Base-by-base conservation (phyloP, 1,140 invertebrate species). In the Acarapis woodi region DNA sequence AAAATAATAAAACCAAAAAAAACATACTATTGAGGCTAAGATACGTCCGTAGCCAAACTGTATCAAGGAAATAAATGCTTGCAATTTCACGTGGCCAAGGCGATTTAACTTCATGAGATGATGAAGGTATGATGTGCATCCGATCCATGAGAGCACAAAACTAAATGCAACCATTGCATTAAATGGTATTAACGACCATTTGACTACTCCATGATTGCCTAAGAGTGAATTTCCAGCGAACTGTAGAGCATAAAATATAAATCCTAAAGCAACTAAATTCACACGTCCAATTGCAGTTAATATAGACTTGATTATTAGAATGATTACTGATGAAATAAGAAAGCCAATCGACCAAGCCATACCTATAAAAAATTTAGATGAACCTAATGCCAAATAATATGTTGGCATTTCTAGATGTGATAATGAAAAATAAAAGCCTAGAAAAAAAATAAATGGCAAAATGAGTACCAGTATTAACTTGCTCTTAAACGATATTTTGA, bases 171-270 rank as follows among this genome's bases (percentile, higher is more conserved):
- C 42, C 47, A 48, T 48, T 9, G 40, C 14, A 15, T 48, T 42
- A 28, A 48, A 48, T 22, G 47, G 47, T 16, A 48, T 26, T 3
- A 45, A 32, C 33, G 44, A 41, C 46, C 44, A 48, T 12, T 20
- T 20, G n/a, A n/a, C n/a, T n/a, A n/a, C n/a, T n/a, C n/a, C n/a
- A 1, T 39, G 39, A 3, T 37, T 32, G 5, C 24, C 26, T 2
- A 48, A 31, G 31, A 42, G 46, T 1, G 47, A 48, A 9, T 43
- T 43, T 6, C 47, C 47, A 32, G 40, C 39, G 31, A 38, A 42
- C 28, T 43, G 24, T 8, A 47, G 41, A 5, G 41, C 37, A 35
- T 48, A 48, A 21, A 48, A 48, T 3, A 46, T 22, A 29, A 48
- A 48, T 2, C 39, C 44, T 12, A 48, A 43, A 2, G 46, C 41